Evolutionary conservation across 2,888 invertebrate species (phyloP), one percentile per base, ranked within the genome.

Genomic region (Scrobipalpa atriplicella): DNA sequence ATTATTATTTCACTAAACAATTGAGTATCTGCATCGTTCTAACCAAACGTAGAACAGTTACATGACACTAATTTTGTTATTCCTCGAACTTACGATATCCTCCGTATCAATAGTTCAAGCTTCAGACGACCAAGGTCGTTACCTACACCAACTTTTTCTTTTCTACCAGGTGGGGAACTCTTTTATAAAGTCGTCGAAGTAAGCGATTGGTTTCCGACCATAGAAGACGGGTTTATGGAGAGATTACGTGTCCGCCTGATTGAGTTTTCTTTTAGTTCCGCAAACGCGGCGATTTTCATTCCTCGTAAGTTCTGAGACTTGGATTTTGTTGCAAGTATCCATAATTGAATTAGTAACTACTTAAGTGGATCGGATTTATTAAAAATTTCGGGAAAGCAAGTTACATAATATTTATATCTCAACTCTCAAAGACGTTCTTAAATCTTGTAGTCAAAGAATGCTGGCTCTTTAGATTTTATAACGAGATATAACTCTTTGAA

Each of bases 41-140:
- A 29, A n/a, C 5, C 5, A 29, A 29, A 29, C 29, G 2, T 2
- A 29, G 29, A 29, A 29, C 29, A 29, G 29, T 5, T 29, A 29
- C 29, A 29, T 29, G 5, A 29, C 29, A 29, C 29, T 29, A 29
- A n/a, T 29, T 29, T 29, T 29, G 29, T 29, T 29, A 3, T 2
- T 5, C 29, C 29, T 29, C 29, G 29, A 29, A 29, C 29, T 29
- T 29, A 29, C 29, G 5, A 29, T n/a, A n/a, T n/a, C 29, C 5
- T 29, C 2, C 29, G 29, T 29, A 29, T 29, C 29, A 29, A 29
- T 5, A 29, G 29, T 5, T 5, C 29, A 29, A 29, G 29, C 29
- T 2, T 29, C 5, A 29, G 29, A 29, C 68, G 70, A 54, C 69
- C 77, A 79, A 80, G 80, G 80, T 80, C 74, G 70, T 69, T 13